Percentiles rank a stretch among this genome's conserved stretches.
These are phyloP conservation scores for Malacosoma neustria DNA, from an alignment of 2,888 invertebrate genomes.

Conservation along the genomic window DNA sequence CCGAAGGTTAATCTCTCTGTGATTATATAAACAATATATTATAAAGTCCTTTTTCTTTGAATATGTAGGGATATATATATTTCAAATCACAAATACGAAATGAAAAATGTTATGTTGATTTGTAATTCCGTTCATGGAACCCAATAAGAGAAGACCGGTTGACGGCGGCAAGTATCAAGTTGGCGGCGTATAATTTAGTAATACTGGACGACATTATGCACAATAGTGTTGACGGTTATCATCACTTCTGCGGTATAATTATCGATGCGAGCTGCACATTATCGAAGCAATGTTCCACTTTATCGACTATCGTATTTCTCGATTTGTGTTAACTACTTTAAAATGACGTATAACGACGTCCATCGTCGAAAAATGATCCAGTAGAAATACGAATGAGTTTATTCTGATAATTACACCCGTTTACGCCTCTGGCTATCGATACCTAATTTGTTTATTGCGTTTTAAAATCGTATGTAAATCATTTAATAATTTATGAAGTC, in stretches of 20 bases:
- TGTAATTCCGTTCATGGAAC: no score
- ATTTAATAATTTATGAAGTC: conserved; percentile 28
- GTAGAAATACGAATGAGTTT: conserved; percentile 46
- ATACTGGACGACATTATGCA: conserved; percentile 60
- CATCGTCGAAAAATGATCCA: conserved; percentile 22
- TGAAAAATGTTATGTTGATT: no score
- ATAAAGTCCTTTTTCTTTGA: no score
- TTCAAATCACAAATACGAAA: no score
- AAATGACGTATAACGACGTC: conserved; percentile 50
- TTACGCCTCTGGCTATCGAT: conserved; percentile 18
- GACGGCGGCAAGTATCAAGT: conserved; percentile 15
- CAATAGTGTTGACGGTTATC: conserved; percentile 60
- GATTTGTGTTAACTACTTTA: conserved; percentile 50
- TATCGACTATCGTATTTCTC: conserved; percentile 39
- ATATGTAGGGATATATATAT: no score
- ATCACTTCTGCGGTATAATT: conserved; percentile 53
- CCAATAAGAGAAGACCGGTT: conserved; percentile 27
- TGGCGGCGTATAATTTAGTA: conserved; percentile 53
- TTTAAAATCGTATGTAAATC: conserved; percentile 32
- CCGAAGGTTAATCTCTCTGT: no score
- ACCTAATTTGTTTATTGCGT: conserved; percentile 42
- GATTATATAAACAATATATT: no score
- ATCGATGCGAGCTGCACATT: conserved; percentile 43
- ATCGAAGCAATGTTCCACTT: conserved; percentile 40
- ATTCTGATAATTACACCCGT: conserved; percentile 38